Percentiles rank a stretch among this genome's conserved stretches.
Evolutionary conservation across 2,888 invertebrate genomes (phyloP).

Genomic region (Philereme vetulata): DNA sequence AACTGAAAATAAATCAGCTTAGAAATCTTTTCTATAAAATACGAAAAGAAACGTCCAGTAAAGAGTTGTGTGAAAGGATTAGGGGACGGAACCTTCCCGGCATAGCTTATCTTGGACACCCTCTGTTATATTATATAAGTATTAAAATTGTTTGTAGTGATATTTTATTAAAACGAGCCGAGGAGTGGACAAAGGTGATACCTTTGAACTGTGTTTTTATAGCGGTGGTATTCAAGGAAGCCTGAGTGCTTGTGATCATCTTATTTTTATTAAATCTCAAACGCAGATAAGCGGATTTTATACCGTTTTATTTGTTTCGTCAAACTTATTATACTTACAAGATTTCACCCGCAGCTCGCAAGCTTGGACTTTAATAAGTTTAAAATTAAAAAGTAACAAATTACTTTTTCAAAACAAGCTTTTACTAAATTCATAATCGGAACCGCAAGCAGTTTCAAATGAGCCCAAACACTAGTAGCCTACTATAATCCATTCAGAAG

Average conservation of each 20-base stretch:
- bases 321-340: no score
- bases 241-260: slow-evolving; percentile 6
- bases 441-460: no score
- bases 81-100: slow-evolving; percentile 46
- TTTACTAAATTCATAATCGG: no score
- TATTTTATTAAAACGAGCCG: slow-evolving; percentile 72
- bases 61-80: slow-evolving; percentile 70
- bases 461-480: no score
- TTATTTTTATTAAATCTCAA: slow-evolving; percentile 27
- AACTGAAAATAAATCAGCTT: slow-evolving; percentile 27
- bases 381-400: no score
- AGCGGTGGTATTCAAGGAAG: slow-evolving; percentile 25
- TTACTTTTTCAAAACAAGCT: no score
- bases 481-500: no score
- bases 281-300: slow-evolving; percentile 7
- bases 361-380: no score
- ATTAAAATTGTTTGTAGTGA: slow-evolving; percentile 76
- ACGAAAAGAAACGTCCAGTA: slow-evolving; percentile 67
- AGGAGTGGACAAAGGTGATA: slow-evolving; percentile 48
- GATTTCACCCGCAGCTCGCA: no score
- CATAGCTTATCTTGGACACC: slow-evolving; percentile 67
- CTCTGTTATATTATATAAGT: slow-evolving; percentile 57
- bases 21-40: slow-evolving; percentile 48
- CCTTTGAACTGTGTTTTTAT: slow-evolving; percentile 67
- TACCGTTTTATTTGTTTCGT: no score